Base-by-base conservation (phyloP, 92 coral and sea anemone species). In the Muricea muricata region DNA sequence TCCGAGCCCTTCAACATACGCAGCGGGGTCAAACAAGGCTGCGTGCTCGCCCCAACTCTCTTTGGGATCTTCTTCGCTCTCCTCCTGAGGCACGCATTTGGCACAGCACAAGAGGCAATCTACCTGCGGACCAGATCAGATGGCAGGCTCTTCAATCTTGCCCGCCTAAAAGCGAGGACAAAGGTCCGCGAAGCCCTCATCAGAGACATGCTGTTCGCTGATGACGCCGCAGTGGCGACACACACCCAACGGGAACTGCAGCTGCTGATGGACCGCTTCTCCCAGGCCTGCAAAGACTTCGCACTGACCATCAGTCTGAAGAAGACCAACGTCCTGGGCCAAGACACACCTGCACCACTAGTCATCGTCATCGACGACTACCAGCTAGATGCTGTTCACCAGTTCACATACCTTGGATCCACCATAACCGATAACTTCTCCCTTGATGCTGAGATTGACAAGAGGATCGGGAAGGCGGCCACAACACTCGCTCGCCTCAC, bases 21-120 rank as follows among this genome's bases (percentile, higher is more conserved):
- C n/a, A 81, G 65, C 79, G 86, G 86, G 15, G 86, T 82, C 21
- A 82, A 82, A 39, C 78, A 82, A 42, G 86, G 86, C 81, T 82
- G 80, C 60, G 86, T 82, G 2, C 79, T 82, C n/a, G 80, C 82
- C 1, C 86, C 86, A 14, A 82, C 67, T 23, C 66, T 82, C 18
- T 82, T 82, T 45, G 78, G 86, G 5, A 42, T 82, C 75, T 80
- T 80, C 78, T 37, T 68, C 35, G 39, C 85, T 3, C 28, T 86
- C 18, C 56, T 86, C 17, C 75, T 65, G 56, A 48, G 34, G 40
- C 89, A 86, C 18, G 72, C 81, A 0, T 86, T 86, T 28, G 72
- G 80, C 6, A 5, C 54, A 14, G 32, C 90, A 0, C 50, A 23
- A 7, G 86, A 86, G 26, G 83, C 88, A 2, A 50, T 78, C 39